These are phyloP conservation scores for Apodemus sylvaticus DNA, from an alignment of 2,113 vertebrate species.

Conservation along the genomic window DNA sequence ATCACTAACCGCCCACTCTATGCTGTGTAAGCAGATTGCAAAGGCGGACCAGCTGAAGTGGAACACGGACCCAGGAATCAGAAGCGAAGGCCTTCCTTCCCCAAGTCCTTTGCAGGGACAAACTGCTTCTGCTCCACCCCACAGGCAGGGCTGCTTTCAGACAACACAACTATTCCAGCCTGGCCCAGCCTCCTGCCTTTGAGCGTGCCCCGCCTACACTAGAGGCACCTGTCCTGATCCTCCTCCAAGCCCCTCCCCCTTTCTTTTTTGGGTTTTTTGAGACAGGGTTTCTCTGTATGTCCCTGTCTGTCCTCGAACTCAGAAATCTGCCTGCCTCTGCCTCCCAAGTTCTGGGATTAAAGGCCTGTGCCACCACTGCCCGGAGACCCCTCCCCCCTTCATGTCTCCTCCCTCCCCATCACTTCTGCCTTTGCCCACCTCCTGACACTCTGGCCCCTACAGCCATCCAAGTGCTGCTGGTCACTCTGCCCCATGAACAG, in stretches of 20 bases:
- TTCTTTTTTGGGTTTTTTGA: too few relatives aligned
- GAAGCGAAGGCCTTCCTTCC: neutral
- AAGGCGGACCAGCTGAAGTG: accelerated
- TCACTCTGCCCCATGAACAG: accelerated
- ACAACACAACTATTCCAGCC: accelerated
- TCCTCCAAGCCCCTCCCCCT: neutral
- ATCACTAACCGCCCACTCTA: accelerated
- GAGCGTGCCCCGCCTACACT: accelerated
- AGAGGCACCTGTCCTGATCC: neutral
- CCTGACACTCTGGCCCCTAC: neutral
- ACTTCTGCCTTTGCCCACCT: accelerated
- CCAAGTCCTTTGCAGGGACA: accelerated
- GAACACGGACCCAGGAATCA: neutral
- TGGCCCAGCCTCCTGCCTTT: neutral
- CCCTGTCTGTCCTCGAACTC: too few relatives aligned
- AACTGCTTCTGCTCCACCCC: accelerated
- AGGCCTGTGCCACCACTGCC: too few relatives aligned
- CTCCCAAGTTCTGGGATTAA: too few relatives aligned
- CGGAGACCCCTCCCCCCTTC: neutral
- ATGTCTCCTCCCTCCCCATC: neutral
- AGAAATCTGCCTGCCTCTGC: too few relatives aligned
- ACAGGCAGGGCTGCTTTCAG: neutral
- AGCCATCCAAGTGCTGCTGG: accelerated
- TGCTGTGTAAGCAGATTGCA: accelerated
- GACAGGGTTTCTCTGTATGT: too few relatives aligned